phyloP scores from a whole-genome alignment of 2,888 invertebrate genomes.

The Slavum lentiscoides region DNA sequence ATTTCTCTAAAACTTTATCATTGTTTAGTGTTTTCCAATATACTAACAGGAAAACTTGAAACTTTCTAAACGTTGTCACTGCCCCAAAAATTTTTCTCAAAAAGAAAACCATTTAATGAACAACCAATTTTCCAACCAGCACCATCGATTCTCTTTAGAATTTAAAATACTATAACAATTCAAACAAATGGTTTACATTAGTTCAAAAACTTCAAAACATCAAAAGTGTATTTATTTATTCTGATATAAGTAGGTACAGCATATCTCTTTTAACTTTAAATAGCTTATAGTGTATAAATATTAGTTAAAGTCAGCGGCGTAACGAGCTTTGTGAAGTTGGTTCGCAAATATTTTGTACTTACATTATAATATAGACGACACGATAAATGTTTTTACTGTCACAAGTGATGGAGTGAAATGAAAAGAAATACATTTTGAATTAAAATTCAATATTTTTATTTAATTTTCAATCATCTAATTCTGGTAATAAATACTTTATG shows the following conservation, averaged over 20 bases:
- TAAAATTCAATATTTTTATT: no score
- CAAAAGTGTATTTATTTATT: neutral
- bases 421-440: no score
- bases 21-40: neutral
- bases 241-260: neutral
- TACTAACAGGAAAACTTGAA: neutral
- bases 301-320: neutral
- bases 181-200: neutral
- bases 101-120: neutral
- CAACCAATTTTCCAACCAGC: neutral
- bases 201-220: constrained; percentile 2
- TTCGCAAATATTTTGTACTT: neutral
- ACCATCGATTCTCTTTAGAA: neutral
- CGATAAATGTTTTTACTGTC: neutral
- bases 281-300: neutral
- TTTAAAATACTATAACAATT: neutral
- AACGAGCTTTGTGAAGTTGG: constrained; percentile 5
- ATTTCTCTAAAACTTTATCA: neutral
- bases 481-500: no score
- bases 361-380: neutral
- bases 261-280: neutral
- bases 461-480: no score
- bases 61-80: neutral
- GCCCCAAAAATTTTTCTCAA: neutral
- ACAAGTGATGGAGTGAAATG: neutral